Base-by-base conservation (phyloP, 2,888 invertebrate genomes). In the Oeneis ivallda region DNA sequence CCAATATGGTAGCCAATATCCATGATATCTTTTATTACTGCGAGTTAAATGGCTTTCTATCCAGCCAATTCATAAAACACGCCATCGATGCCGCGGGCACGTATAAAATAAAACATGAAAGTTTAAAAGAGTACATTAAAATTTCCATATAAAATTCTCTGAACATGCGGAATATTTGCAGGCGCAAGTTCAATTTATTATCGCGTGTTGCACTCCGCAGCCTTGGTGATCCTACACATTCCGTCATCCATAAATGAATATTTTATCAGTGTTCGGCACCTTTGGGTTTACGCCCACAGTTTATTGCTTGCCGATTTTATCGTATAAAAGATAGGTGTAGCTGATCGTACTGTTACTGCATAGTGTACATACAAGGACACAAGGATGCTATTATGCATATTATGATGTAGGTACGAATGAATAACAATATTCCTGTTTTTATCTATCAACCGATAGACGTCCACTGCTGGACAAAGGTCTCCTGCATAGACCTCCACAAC, bases 151-250 rank as follows among this genome's bases (percentile, higher is more conserved):
- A 32, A 41, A 61, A 47, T 50, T 60, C 39, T 41, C 26, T 26
- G 26, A 37, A 32, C 52, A 52, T 52, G 54, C 54, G 60, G 54
- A 60, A 60, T 65, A 65, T 65, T 65, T 47, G 64, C 60, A 32
- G 39, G 17, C 58, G 58, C 52, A 53, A 43, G 34, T 64, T 53
- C 52, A 47, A 60, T 60, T 65, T 54, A 65, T 65, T 61, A 52
- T 7, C 19, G 52, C 59, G 15, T 34, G 49, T 68, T 70, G 71
- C 70, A 74, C 71, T 72, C 66, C 68, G 63, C 70, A 78, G 75
- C 84, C 85, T 84, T 84, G 80, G 71, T 74, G 70, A 73, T 70
- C 78, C 75, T 78, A 79, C 77, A 70, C 78, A 68, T 68, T 71
- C 74, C 71, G 75, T 50, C 54, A 75, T 65, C 71, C 65, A 71